These are phyloP conservation scores for Dryobota labecula DNA, from an alignment of 2,888 invertebrate species.

Conservation along the genomic window DNA sequence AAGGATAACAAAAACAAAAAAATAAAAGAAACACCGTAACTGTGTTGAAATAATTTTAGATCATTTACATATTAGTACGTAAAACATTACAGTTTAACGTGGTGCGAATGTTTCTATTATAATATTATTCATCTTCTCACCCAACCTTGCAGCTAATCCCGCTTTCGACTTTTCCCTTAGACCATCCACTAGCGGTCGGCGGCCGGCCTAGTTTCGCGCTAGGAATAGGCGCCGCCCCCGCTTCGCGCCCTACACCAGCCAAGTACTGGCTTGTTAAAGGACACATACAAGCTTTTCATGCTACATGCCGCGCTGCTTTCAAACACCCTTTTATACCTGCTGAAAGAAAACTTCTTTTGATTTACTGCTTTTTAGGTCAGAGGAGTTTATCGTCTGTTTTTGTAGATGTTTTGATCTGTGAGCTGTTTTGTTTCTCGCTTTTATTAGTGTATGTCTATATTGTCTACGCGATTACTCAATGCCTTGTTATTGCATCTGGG, in stretches of 20 bases:
- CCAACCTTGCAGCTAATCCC: slow-evolving; percentile 24
- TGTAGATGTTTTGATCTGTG: slow-evolving; percentile 36
- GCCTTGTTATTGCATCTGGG: slow-evolving; percentile 48
- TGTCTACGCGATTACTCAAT: slow-evolving; percentile 42
- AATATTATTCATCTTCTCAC: background rate
- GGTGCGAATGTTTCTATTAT: no score
- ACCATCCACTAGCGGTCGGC: slow-evolving; percentile 81
- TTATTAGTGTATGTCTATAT: slow-evolving; percentile 20
- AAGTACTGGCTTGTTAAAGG: slow-evolving; percentile 85
- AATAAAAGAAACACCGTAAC: background rate
- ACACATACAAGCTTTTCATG: slow-evolving; percentile 78
- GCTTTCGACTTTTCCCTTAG: slow-evolving; percentile 53
- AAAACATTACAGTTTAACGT: no score
- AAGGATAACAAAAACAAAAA: no score
- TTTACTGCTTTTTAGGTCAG: slow-evolving; percentile 61
- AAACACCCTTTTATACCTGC: slow-evolving; percentile 64
- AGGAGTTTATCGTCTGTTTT: slow-evolving; percentile 38
- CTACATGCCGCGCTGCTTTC: slow-evolving; percentile 68
- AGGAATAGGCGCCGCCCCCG: slow-evolving; percentile 89
- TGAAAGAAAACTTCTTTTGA: slow-evolving; percentile 57
- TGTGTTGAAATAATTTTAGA: background rate
- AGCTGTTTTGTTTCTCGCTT: slow-evolving; percentile 19
- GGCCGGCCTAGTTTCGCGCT: slow-evolving; percentile 90
- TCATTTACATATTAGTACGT: background rate
- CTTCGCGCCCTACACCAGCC: slow-evolving; percentile 84